A percentile compares a stretch with the other conserved stretches of the same genome.
Conservation (phyloP, 2,888 invertebrate genomes). For the Pasiphila rectangulata region DNA sequence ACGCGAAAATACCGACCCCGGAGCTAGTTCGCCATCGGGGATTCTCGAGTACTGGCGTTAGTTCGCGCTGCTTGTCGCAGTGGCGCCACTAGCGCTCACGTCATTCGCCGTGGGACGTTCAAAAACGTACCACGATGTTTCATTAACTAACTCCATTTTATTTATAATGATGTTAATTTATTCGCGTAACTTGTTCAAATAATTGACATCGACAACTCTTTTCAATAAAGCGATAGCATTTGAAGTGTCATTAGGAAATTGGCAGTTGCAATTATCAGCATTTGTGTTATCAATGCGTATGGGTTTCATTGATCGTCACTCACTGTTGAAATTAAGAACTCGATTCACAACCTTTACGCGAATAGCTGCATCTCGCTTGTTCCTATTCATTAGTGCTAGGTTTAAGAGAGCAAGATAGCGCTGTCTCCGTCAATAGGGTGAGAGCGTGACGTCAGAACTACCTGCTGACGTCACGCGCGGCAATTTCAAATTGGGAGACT, state of each 20-base stretch:
- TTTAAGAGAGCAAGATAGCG: conserved; percentile 47
- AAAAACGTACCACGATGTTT: conserved; percentile 56
- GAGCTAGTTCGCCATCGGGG: conserved; percentile 58
- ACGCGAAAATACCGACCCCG: conserved; percentile 52
- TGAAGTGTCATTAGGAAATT: conserved; percentile 33
- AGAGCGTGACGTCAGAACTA: conserved; percentile 61
- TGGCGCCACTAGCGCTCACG: conserved; percentile 69
- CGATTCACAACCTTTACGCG: conserved; percentile 74
- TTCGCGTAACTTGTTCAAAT: conserved; percentile 10
- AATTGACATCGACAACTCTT: background rate
- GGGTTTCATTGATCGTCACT: conserved; percentile 60
- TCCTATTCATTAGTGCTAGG: conserved; percentile 51
- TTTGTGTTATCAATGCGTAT: conserved; percentile 58
- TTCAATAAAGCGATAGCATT: background rate
- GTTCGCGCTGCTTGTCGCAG: conserved; percentile 50
- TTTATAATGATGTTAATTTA: conserved; percentile 32
- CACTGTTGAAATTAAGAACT: conserved; percentile 60
- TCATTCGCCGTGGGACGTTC: conserved; percentile 68
- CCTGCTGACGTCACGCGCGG: conserved; percentile 75
- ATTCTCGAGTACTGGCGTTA: conserved; percentile 66
- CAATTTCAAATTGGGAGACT: conserved; percentile 71
- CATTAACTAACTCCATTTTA: conserved; percentile 61
- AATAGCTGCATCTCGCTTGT: conserved; percentile 50
- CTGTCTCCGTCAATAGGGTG: conserved; percentile 41
- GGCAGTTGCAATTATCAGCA: conserved; percentile 51